Percentiles rank a stretch among this genome's conserved stretches.
Conservation (phyloP, 2,888 invertebrate genomes). For the Congeria kusceri region DNA sequence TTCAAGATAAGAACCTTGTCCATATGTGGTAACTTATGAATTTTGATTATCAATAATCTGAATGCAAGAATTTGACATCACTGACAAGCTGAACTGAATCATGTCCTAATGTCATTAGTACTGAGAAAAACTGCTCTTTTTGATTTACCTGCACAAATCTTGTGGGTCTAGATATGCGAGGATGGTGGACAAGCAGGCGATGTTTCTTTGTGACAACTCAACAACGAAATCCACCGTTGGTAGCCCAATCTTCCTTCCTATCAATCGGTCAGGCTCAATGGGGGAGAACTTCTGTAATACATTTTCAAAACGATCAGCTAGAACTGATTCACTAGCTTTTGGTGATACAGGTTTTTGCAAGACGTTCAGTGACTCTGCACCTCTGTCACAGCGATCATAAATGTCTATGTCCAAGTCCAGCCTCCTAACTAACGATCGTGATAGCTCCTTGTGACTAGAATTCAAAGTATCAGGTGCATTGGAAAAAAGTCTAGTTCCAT, state of each 20-base stretch:
- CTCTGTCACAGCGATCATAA: conserved; percentile 14
- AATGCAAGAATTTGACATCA: no score
- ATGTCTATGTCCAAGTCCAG: conserved; percentile 34
- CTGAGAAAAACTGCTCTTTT: no score
- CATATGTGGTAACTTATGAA: no score
- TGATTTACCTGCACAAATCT: conserved; percentile 75
- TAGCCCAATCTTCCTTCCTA: conserved; percentile 77
- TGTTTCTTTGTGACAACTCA: conserved; percentile 64
- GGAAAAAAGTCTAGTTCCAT: conserved; percentile 7
- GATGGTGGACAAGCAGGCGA: conserved; percentile 57
- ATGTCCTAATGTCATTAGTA: no score
- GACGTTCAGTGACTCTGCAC: background rate
- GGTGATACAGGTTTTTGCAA: background rate
- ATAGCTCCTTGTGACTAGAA: conserved; percentile 1
- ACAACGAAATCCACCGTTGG: conserved; percentile 73
- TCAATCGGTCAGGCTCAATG: conserved; percentile 62
- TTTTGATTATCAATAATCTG: no score
- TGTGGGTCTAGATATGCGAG: conserved; percentile 59
- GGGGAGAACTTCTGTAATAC: conserved; percentile 44
- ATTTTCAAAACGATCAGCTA: conserved; percentile 20
- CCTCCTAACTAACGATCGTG: conserved; percentile 15
- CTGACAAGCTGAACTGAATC: no score
- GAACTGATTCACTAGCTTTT: conserved; percentile 5
- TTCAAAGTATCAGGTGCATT: conserved; percentile 12
- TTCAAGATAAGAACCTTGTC: no score